A percentile compares a stretch with the other conserved stretches of the same genome.
phyloP scores from a whole-genome alignment of 2,888 invertebrate genomes.

The Ophion obscuratus region DNA sequence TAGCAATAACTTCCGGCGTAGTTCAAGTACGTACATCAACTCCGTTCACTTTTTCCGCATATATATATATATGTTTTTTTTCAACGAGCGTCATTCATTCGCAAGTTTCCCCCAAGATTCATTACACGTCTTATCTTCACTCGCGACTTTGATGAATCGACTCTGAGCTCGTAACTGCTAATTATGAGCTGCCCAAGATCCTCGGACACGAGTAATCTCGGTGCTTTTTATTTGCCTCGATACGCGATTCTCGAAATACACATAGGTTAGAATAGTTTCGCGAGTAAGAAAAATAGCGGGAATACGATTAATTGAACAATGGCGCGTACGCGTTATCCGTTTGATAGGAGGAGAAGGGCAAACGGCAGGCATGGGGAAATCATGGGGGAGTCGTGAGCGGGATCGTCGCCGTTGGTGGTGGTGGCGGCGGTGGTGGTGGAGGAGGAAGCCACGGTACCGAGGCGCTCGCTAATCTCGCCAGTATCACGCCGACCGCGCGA shows the following conservation, averaged over 20 bases:
- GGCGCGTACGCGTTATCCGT: slow-evolving; percentile 70
- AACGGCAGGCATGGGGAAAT: slow-evolving; percentile 79
- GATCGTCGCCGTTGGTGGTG: slow-evolving; percentile 73
- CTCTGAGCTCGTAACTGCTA: slow-evolving; percentile 13
- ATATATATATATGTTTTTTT: neutral
- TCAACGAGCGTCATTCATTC: slow-evolving; percentile 15
- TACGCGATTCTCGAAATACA: neutral
- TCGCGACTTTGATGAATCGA: slow-evolving; percentile 7
- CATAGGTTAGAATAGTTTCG: slow-evolving; percentile 11
- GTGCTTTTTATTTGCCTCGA: neutral
- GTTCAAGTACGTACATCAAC: too few species aligned
- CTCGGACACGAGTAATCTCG: neutral
- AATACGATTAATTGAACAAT: slow-evolving; percentile 47
- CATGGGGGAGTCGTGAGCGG: slow-evolving; percentile 74
- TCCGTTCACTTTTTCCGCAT: too few species aligned
- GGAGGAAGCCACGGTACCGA: slow-evolving; percentile 77
- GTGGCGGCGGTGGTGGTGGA: slow-evolving; percentile 74
- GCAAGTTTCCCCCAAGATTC: slow-evolving; percentile 1
- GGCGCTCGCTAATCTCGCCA: slow-evolving; percentile 81
- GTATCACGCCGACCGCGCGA: slow-evolving; percentile 83
- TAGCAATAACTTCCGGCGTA: too few species aligned
- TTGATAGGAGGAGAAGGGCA: slow-evolving; percentile 75
- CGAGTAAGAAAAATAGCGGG: slow-evolving; percentile 10
- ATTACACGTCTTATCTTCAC: slow-evolving; percentile 15
- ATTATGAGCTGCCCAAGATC: slow-evolving; percentile 30